Evolutionary conservation across 2,113 vertebrate genomes (phyloP).

Genomic region (Platichthys stellatus): DNA sequence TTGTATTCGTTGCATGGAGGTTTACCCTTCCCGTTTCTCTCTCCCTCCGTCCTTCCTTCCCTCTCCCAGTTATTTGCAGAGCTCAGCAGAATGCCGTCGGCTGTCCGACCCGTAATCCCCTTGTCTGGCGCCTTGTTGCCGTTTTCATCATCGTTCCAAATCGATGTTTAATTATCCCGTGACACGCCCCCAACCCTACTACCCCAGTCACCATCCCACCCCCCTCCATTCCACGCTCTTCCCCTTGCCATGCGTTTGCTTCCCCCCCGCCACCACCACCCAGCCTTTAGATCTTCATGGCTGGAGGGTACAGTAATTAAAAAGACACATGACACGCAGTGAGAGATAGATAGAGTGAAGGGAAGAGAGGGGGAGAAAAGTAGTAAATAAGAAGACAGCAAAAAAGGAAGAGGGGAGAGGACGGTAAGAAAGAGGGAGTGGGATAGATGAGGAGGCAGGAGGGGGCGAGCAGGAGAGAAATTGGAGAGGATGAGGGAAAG

Average conservation of each 20-base stretch:
- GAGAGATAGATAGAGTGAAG: background rate
- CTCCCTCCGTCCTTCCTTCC: slow-evolving; percentile 9
- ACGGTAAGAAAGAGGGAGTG: slow-evolving; percentile 27
- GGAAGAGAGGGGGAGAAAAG: background rate
- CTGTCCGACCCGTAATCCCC: slow-evolving; percentile 55
- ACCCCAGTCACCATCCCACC: too few species aligned
- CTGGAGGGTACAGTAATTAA: slow-evolving; percentile 54
- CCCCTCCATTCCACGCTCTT: background rate
- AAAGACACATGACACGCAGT: slow-evolving; percentile 29
- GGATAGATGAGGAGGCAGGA: slow-evolving; percentile 18
- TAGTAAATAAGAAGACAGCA: background rate
- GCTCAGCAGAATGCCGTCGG: slow-evolving; percentile 57
- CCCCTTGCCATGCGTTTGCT: slow-evolving; percentile 1
- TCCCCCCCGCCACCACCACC: background rate
- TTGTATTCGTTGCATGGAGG: background rate
- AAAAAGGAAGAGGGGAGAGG: slow-evolving; percentile 9
- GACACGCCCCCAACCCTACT: slow-evolving; percentile 15
- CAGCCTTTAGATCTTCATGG: slow-evolving; percentile 33
- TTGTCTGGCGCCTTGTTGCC: slow-evolving; percentile 60
- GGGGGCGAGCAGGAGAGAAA: background rate
- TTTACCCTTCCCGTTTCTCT: background rate
- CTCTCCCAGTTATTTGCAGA: slow-evolving; percentile 29
- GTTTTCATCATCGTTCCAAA: slow-evolving; percentile 74
- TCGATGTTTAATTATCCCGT: slow-evolving; percentile 78
- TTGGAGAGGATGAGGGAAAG: slow-evolving; percentile 18